Percentiles rank a stretch among this genome's conserved stretches.
These are phyloP conservation scores for Eunapius fragilis DNA, from an alignment of 37 sponge, comb jelly and placozoan genomes.

Conservation along the genomic window DNA sequence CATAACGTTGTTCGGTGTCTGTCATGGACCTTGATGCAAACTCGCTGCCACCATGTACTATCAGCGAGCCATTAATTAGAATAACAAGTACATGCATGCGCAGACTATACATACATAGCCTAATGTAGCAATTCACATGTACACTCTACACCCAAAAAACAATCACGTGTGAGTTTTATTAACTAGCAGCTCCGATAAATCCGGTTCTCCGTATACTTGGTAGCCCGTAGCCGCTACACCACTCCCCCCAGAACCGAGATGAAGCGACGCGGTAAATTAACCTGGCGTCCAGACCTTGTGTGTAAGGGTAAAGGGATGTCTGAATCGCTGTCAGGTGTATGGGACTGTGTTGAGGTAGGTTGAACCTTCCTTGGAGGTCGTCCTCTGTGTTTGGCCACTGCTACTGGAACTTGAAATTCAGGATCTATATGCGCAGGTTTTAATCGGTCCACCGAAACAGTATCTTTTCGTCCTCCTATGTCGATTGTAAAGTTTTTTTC, in stretches of 20 bases:
- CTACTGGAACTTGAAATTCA: not conserved
- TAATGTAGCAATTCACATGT: no score
- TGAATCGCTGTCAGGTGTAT: not conserved
- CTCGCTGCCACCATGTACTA: no score
- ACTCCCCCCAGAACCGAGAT: not conserved
- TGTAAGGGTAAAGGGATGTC: not conserved
- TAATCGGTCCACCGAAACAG: conserved; percentile 27
- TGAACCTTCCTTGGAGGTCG: not conserved
- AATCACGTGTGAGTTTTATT: no score
- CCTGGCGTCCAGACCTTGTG: not conserved
- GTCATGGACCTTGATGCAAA: no score
- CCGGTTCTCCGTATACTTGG: no score
- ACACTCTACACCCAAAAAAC: no score
- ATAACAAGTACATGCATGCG: no score
- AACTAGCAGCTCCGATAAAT: no score
- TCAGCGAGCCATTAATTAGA: no score
- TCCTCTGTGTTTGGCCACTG: not conserved
- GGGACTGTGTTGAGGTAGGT: not conserved
- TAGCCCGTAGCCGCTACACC: no score
- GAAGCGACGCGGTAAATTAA: not conserved
- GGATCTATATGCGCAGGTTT: conserved; percentile 13
- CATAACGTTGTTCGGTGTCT: no score
- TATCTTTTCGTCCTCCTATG: conserved; percentile 5
- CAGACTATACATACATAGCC: no score
- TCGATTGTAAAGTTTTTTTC: conserved; percentile 28